These are phyloP conservation scores for Anoplius nigerrimus DNA, from an alignment of 2,888 invertebrate species.

Conservation along the genomic window DNA sequence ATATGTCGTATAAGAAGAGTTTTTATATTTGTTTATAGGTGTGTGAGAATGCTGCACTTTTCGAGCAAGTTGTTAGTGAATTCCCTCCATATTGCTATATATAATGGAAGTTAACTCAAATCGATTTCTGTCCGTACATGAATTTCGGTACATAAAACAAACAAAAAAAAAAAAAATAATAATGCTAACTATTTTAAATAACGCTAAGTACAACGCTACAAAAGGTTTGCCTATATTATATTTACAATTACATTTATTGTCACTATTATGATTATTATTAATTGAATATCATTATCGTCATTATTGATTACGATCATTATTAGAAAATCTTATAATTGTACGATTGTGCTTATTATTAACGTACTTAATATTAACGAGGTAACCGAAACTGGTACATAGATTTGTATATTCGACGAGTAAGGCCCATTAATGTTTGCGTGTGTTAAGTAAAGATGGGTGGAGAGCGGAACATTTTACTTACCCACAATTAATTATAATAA, in stretches of 20 bases:
- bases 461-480: constrained; percentile 35
- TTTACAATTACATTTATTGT: constrained; percentile 56
- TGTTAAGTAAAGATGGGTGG: constrained; percentile 45
- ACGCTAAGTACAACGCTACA: constrained; percentile 72
- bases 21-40: constrained; percentile 73
- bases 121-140: constrained; percentile 72
- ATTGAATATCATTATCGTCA: constrained; percentile 29
- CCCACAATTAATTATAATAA: constrained; percentile 45
- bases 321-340: constrained; percentile 45
- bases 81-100: constrained; percentile 74
- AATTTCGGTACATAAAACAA: constrained; percentile 63
- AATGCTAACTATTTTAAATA: constrained; percentile 73
- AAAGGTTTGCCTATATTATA: constrained; percentile 66
- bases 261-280: constrained; percentile 50
- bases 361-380: constrained; percentile 59
- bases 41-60: constrained; percentile 65
- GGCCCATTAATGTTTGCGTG: constrained; percentile 64
- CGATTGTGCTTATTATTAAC: constrained; percentile 53
- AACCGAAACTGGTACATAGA: constrained; percentile 56
- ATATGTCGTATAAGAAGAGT: constrained; percentile 42
- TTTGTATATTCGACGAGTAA: constrained; percentile 71
- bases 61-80: constrained; percentile 72
- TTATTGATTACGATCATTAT: constrained; percentile 32
- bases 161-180: constrained; percentile 45
- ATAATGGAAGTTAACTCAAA: constrained; percentile 60